Base-by-base conservation (phyloP, 1,140 invertebrate genomes). In the Octopus sinensis region DNA sequence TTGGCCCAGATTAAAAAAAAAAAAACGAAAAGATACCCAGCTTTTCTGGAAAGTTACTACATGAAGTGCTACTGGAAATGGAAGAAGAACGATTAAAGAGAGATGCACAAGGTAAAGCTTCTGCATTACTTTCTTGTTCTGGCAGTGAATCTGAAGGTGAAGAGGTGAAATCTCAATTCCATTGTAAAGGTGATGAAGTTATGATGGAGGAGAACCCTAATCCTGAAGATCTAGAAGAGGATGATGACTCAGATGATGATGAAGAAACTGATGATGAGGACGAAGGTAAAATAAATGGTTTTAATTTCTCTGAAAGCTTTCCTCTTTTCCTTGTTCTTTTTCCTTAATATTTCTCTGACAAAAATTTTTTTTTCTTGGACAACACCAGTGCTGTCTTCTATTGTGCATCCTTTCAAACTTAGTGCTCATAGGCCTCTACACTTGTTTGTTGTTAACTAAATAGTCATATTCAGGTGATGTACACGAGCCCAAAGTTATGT, bases 201-300 rank as follows among this genome's bases (percentile, higher is more conserved):
- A 71, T 75, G n/a, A 80, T 75, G 56, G 80, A 52, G 43, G 53
- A 54, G n/a, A 52, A 56, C 7, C 76, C 79, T 30, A 81, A 84
- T 13, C 81, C 81, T 13, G 80, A 82, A 10, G 83, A 82, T 23
- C 81, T 77, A 1, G 79, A 82, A 7, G 84, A 84, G 17, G 82
- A 80, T 4, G 83, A 83, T 62, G 83, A 82, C 17, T 79, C 83
- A 10, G 84, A 79, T 53, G 83, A 83, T 53, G 80, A 83, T 23
- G 94, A 94, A 68, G 80, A 83, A 23, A 81, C 79, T 80, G 83
- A 85, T 77, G 84, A 80, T 80, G 84, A 85, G n/a, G 80, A 75
- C 23, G 80, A 82, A 79, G 92, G 89, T 51, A 78, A 80, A 54
- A 77, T 68, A 12, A 23, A 77, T 13, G 83, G 54, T 23, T 73